Evolutionary conservation across 2,888 invertebrate species (phyloP).

Genomic region (Neria commutata): DNA sequence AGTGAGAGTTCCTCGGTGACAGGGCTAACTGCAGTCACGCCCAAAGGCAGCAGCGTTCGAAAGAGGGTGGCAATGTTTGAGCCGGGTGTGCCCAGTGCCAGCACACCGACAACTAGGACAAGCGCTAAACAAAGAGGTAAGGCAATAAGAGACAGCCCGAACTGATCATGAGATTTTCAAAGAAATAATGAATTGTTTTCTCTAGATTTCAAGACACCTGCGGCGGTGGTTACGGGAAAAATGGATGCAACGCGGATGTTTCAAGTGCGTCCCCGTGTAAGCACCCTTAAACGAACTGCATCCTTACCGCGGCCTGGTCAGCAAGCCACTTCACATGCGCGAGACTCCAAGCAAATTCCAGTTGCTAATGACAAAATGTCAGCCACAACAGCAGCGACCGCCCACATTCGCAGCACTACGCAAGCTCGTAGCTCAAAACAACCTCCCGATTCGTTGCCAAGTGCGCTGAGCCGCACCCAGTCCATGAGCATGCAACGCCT

Average conservation of each 20-base stretch:
- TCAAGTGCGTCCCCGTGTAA: constrained; percentile 57
- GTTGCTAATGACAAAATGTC: constrained; percentile 54
- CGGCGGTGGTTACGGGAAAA: constrained; percentile 26
- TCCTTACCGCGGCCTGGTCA: constrained; percentile 48
- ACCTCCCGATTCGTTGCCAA: constrained; percentile 64
- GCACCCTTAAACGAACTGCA: constrained; percentile 64
- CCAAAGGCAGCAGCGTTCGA: constrained; percentile 58
- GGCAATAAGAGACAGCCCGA: too few relatives aligned
- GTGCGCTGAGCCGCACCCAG: constrained; percentile 60
- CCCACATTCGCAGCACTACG: constrained; percentile 62
- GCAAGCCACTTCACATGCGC: constrained; percentile 58
- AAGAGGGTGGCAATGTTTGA: constrained; percentile 69
- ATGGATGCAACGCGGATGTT: constrained; percentile 58
- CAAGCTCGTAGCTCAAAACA: constrained; percentile 42
- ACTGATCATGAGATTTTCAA: too few relatives aligned
- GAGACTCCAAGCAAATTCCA: constrained; percentile 64
- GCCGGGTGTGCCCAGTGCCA: constrained; percentile 42
- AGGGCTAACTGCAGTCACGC: constrained; percentile 34
- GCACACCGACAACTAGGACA: constrained; percentile 14
- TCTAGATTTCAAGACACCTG: background rate
- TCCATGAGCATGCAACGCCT: constrained; percentile 51
- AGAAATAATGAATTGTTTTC: background rate
- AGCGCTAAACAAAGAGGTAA: constrained; percentile 19
- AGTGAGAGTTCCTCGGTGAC: constrained; percentile 80
- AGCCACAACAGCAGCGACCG: constrained; percentile 31